Evolutionary conservation across 2,888 invertebrate genomes (phyloP), one percentile per base, ranked within the genome.

Genomic region (Sthenelais limicola): DNA sequence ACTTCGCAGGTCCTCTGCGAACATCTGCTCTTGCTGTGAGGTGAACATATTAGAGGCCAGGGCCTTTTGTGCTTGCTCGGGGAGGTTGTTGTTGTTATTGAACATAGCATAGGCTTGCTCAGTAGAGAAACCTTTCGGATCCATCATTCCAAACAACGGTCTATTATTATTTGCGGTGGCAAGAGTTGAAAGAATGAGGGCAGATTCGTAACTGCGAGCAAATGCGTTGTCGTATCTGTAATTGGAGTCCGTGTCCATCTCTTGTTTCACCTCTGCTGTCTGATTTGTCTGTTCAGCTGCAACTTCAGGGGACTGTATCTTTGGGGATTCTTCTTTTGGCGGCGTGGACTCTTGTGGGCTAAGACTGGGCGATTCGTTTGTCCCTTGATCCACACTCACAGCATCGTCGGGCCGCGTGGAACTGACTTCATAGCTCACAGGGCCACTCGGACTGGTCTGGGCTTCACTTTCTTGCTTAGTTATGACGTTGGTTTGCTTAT

Each of bases 341-440:
- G 38, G 62, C 43, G 62, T 38, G 18, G 56, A 56, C 32, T 56
- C 56, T 15, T 62, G 62, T 15, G 62, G 62, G 38, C 62, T 62
- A 1, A 62, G 24, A 38, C 62, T 62, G 35, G 62, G 62, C 24
- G 62, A 62, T 26, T 62, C 62, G 15, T 35, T 35, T 3, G 38
- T 62, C 21, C 24, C 38, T 21, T 62, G 62, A 43, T 62, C 62
- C 62, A 62, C 24, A 24, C 62, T 62, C 18, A 38, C 62, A 3
- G 38, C 62, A 62, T 62, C 62, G 24, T 71, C 71, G n/a, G 71
- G 71, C 33, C 71, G 56, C 3, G 71, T 71, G 0, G 71, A 71
- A 21, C 58, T 43, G 24, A 62, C 71, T 48, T 71, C 70, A 51
- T 51, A 70, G 47, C 47, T 48, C 5, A 24, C 35, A 26, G 38